These are phyloP conservation scores for Trichogramma pretiosum DNA, from an alignment of 1,140 invertebrate species.

Conservation along the genomic window DNA sequence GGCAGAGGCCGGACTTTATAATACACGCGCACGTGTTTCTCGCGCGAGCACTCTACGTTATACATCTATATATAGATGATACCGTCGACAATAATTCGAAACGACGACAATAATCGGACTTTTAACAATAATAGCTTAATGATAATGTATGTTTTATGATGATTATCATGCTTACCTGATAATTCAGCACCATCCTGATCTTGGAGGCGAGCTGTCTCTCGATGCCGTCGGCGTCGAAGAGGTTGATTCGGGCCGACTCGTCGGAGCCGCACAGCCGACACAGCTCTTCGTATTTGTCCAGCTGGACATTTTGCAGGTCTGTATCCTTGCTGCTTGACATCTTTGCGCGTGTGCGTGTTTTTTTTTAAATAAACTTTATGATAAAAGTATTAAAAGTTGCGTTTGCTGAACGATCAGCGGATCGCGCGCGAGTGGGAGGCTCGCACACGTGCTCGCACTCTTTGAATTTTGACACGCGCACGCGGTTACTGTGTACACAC, in stretches of 20 bases:
- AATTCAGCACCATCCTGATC: constrained; percentile 45
- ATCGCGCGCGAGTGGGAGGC: background rate
- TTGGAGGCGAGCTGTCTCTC: constrained; percentile 45
- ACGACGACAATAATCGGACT: too few species aligned
- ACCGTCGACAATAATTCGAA: too few species aligned
- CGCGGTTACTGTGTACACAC: too few species aligned
- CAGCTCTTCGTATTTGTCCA: constrained; percentile 42
- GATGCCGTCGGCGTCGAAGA: constrained; percentile 45
- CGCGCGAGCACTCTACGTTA: too few species aligned
- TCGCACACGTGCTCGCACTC: too few species aligned
- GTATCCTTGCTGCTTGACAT: background rate
- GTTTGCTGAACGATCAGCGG: too few species aligned
- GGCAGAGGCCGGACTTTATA: background rate
- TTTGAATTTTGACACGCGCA: too few species aligned
- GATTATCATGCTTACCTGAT: constrained; percentile 38
- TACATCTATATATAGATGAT: too few species aligned
- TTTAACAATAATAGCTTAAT: background rate
- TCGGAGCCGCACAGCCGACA: constrained; percentile 47
- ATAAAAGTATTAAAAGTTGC: too few species aligned
- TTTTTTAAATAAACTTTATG: too few species aligned
- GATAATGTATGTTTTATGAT: background rate
- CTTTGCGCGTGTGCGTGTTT: too few species aligned
- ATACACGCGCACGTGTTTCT: too few species aligned
- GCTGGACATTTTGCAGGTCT: constrained; percentile 3
- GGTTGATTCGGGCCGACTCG: constrained; percentile 45